Conservation (phyloP, 2,797 vertebrate genomes). For the Micropoecilia bifurca region DNA sequence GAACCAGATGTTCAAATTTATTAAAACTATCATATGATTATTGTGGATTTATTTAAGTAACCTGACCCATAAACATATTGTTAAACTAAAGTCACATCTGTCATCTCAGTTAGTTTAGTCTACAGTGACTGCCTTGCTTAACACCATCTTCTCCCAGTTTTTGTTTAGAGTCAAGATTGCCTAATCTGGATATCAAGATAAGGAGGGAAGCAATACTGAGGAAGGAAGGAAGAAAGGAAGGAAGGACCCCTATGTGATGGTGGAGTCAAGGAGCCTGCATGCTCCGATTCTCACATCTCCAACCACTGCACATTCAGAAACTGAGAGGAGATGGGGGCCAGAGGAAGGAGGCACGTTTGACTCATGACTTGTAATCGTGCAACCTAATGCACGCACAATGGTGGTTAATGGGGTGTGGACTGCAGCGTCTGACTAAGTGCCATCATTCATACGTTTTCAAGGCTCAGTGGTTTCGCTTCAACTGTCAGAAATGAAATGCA, state of each 20-base stretch:
- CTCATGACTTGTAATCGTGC: constrained; percentile 62
- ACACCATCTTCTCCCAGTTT: constrained; percentile 29
- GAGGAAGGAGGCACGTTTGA: constrained; percentile 68
- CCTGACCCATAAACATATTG: constrained; percentile 6
- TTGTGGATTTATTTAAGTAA: not conserved
- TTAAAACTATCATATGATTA: not conserved
- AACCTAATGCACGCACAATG: constrained; percentile 53
- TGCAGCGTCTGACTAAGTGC: constrained; percentile 78
- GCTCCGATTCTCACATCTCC: constrained; percentile 49
- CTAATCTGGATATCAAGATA: constrained; percentile 67
- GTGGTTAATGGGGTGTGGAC: constrained; percentile 70
- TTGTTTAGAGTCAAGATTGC: constrained; percentile 39
- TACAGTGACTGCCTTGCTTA: constrained; percentile 9
- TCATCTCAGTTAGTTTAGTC: constrained; percentile 38
- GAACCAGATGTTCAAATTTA: not conserved
- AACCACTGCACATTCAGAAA: constrained; percentile 32
- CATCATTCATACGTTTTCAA: constrained; percentile 79
- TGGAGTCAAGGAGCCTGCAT: constrained; percentile 62
- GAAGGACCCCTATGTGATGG: constrained; percentile 68
- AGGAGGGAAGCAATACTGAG: constrained; percentile 51
- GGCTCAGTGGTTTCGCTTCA: constrained; percentile 66
- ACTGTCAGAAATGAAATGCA: constrained; percentile 81
- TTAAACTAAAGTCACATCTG: constrained; percentile 3
- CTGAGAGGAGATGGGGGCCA: constrained; percentile 59
- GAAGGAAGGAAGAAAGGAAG: constrained; percentile 72